Evolutionary conservation across 1,140 invertebrate species (phyloP).

Genomic region (Ephestia elutella): DNA sequence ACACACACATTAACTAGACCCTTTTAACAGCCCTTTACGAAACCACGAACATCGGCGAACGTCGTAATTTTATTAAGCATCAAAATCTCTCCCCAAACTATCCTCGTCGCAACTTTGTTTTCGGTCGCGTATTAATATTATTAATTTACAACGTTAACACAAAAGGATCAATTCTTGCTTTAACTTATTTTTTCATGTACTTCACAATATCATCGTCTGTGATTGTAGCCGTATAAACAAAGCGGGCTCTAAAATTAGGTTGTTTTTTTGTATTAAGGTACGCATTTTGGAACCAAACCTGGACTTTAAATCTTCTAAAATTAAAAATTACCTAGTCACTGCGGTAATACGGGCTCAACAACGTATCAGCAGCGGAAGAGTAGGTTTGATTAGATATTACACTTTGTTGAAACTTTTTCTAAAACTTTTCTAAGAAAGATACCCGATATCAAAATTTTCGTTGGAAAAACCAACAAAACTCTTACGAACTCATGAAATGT

Average conservation of each 20-base stretch:
- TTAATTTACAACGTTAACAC: too few relatives aligned
- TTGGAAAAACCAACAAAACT: conserved; percentile 26
- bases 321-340: too few relatives aligned
- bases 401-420: conserved; percentile 15
- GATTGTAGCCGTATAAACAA: too few relatives aligned
- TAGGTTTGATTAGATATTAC: background rate
- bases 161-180: too few relatives aligned
- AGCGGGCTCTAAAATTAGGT: too few relatives aligned
- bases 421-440: conserved; percentile 20
- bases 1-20: conserved; percentile 11
- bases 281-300: too few relatives aligned
- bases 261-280: too few relatives aligned
- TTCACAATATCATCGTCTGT: too few relatives aligned
- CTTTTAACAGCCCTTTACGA: conserved; percentile 37
- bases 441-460: conserved; percentile 26
- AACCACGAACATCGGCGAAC: conserved; percentile 26
- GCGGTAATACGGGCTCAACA: too few relatives aligned
- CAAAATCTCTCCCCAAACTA: conserved; percentile 8
- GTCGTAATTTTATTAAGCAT: conserved; percentile 27
- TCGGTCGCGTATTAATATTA: background rate
- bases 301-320: too few relatives aligned
- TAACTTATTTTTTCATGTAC: too few relatives aligned
- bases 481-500: conserved; percentile 35
- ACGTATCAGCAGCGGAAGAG: too few relatives aligned
- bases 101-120: background rate